Evolutionary conservation across 1,140 invertebrate genomes (phyloP), one percentile per base, ranked within the genome.

Genomic region (Musca vetustissima): DNA sequence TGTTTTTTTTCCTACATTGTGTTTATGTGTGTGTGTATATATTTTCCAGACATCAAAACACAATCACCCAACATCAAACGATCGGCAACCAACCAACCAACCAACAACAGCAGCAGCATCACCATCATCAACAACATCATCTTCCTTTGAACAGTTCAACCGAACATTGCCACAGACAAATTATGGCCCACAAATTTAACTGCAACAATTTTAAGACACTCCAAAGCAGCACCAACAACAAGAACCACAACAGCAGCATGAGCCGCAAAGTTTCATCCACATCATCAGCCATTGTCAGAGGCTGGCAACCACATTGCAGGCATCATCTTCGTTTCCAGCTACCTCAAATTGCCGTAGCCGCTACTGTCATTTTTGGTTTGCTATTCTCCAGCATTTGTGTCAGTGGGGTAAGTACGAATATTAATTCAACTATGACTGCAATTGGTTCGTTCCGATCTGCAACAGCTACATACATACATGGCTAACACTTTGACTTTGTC

Each of bases 331-430:
- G 64, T 52, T 52, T 67, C 66, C 43, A 66, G 71, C 71, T 28
- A 69, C 69, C 28, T 73, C 71, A 55, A 68, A 72, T 65, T 59
- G 69, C 43, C 71, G 36, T 43, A 7, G 36, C 9, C 3, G 28
- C 36, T 43, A 43, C 36, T 55, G 71, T 80, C 71, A 73, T 80
- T 73, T 72, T 80, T 47, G 73, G 75, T 71, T 64, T 76, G 70
- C 70, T 80, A 73, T 69, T 74, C 22, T 71, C 75, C 71, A 76
- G 73, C 55, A 77, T 80, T 74, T 80, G 78, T 80, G 78, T 78
- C 78, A 80, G 77, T 80, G 78, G 76, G 78, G 78, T 80, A 74
- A 80, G 78, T 77, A 68, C 25, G n/a, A 17, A 47, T 19, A 24
- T 19, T 59, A 59, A 59, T 25, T 43, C 36, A 43, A 43, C 36